phyloP scores from a whole-genome alignment of 92 coral and sea anemone genomes.

The Hydrozoanthus gracilis region DNA sequence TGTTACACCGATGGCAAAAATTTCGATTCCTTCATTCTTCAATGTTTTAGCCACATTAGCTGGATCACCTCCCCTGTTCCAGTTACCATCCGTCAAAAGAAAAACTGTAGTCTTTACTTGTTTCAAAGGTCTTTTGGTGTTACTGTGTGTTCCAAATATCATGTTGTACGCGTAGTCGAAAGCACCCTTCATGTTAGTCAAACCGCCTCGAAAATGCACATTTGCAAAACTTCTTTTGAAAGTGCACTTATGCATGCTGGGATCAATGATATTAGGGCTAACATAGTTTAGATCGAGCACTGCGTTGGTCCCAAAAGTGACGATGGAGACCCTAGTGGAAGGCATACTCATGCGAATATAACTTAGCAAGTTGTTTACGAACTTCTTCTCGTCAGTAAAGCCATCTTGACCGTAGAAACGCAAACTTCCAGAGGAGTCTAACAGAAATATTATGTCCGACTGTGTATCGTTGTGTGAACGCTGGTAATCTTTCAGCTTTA shows the following conservation, averaged over 20 bases:
- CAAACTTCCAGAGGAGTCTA: constrained; percentile 93
- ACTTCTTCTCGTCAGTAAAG: constrained; percentile 90
- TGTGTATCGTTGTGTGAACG: constrained; percentile 75
- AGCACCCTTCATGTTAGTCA: constrained; percentile 92
- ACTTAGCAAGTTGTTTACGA: constrained; percentile 81
- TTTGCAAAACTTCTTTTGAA: constrained; percentile 73
- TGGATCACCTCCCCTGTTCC: constrained; percentile 89
- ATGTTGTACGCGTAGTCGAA: constrained; percentile 79
- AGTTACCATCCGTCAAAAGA: constrained; percentile 90
- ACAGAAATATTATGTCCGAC: constrained; percentile 89
- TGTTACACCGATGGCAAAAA: constrained; percentile 88
- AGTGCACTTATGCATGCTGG: constrained; percentile 90
- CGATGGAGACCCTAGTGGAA: constrained; percentile 86
- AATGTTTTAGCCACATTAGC: constrained; percentile 59
- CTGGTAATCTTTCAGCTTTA: constrained; percentile 73
- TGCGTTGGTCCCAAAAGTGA: constrained; percentile 82
- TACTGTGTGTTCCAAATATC: constrained; percentile 75
- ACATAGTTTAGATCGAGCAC: constrained; percentile 90
- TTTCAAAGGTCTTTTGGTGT: constrained; percentile 72
- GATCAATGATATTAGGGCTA: constrained; percentile 45
- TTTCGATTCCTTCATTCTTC: constrained; percentile 70
- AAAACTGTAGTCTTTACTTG: constrained; percentile 86
- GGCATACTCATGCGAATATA: constrained; percentile 79
- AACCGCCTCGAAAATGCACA: constrained; percentile 72
- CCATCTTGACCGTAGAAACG: constrained; percentile 73